Conservation (phyloP, 2,888 invertebrate genomes). For the Stenichneumon culpator region DNA sequence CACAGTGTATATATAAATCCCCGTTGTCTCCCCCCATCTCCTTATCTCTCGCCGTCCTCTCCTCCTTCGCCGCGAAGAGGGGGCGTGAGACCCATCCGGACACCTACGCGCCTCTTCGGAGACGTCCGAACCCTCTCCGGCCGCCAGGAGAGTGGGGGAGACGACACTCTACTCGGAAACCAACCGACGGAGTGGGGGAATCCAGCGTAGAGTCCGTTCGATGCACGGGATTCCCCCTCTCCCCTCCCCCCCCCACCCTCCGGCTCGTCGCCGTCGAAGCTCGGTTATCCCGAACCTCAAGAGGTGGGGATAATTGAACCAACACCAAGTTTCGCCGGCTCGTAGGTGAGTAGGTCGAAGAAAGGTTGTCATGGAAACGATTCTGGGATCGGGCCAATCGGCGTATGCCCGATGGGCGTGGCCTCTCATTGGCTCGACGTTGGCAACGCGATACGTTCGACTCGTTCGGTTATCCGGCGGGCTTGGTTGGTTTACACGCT, state of each 20-base stretch:
- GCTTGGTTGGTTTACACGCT: conserved; percentile 59
- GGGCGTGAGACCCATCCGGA: conserved; percentile 68
- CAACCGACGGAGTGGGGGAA: conserved; percentile 34
- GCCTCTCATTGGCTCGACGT: conserved; percentile 78
- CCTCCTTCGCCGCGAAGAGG: conserved; percentile 55
- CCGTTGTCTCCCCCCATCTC: conserved; percentile 29
- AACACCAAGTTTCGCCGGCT: conserved; percentile 73
- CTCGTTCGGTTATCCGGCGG: conserved; percentile 62
- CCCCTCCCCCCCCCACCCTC: background rate
- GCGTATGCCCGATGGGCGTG: conserved; percentile 85
- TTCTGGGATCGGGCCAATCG: conserved; percentile 87
- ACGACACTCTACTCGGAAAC: background rate
- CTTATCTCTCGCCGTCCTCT: conserved; percentile 58
- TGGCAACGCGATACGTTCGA: conserved; percentile 58
- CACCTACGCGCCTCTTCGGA: conserved; percentile 44
- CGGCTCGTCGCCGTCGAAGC: background rate
- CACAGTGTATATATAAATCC: conserved; percentile 1
- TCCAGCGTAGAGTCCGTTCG: conserved; percentile 6
- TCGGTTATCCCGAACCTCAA: conserved; percentile 13
- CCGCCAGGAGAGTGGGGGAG: background rate
- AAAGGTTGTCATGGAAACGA: conserved; percentile 86
- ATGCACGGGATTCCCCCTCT: conserved; percentile 3
- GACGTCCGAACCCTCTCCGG: conserved; percentile 22
- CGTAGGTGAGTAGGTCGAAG: conserved; percentile 79
- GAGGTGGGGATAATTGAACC: conserved; percentile 82